Evolutionary conservation across 2,113 vertebrate genomes (phyloP).

Genomic region (Channa maculata): DNA sequence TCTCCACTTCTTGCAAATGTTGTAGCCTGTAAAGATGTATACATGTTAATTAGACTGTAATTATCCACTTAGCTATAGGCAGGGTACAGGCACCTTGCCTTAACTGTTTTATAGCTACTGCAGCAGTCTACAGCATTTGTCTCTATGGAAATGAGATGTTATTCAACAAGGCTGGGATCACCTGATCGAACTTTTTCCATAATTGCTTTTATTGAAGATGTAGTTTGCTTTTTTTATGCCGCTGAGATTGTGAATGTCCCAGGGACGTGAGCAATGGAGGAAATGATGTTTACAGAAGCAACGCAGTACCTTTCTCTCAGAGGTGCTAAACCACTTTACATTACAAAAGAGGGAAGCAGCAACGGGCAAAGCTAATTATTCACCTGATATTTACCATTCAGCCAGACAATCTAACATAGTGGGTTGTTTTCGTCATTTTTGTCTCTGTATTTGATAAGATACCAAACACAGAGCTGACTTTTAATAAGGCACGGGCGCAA

Average conservation of each 20-base stretch:
- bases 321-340: slow-evolving; percentile 75
- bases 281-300: slow-evolving; percentile 73
- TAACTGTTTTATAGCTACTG: slow-evolving; percentile 1
- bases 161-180: slow-evolving; percentile 50
- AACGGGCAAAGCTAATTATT: slow-evolving; percentile 78
- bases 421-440: slow-evolving; percentile 72
- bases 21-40: neutral
- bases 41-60: slow-evolving; percentile 15
- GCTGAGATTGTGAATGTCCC: slow-evolving; percentile 47
- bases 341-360: slow-evolving; percentile 74
- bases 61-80: slow-evolving; percentile 1
- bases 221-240: slow-evolving; percentile 52
- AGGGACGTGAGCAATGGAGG: slow-evolving; percentile 49
- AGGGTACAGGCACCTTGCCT: neutral
- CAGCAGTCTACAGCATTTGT: neutral
- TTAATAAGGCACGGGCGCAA: slow-evolving; percentile 69
- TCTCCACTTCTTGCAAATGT: no score
- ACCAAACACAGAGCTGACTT: slow-evolving; percentile 62
- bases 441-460: slow-evolving; percentile 68
- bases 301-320: slow-evolving; percentile 55
- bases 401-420: slow-evolving; percentile 65
- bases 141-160: slow-evolving; percentile 28
- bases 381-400: slow-evolving; percentile 78
- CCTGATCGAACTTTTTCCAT: slow-evolving; percentile 50
- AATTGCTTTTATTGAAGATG: slow-evolving; percentile 65